phyloP scores from a whole-genome alignment of 1,140 invertebrate genomes.

The Plodia interpunctella region DNA sequence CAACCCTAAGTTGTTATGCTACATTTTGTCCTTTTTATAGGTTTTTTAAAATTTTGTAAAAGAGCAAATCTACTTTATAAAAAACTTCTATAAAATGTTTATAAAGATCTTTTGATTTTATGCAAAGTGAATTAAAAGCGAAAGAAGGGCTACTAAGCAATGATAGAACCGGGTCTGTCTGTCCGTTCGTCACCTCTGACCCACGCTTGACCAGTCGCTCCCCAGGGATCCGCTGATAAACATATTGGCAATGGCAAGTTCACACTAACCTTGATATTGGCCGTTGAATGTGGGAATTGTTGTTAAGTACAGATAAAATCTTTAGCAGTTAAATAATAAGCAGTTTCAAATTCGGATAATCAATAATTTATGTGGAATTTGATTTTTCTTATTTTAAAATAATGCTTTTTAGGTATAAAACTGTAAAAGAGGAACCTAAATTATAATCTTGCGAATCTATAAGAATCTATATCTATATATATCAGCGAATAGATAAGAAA shows the following conservation, averaged over 20 bases:
- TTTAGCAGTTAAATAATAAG: too few species aligned
- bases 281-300: conserved; percentile 13
- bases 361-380: too few species aligned
- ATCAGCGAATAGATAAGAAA: too few species aligned
- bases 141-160: conserved; percentile 1
- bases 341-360: too few species aligned
- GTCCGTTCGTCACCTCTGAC: conserved; percentile 73
- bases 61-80: not conserved
- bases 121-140: conserved; percentile 1
- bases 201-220: conserved; percentile 57
- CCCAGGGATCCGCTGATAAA: conserved; percentile 27
- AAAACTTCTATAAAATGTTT: not conserved
- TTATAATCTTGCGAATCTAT: too few species aligned
- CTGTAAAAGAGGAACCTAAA: too few species aligned
- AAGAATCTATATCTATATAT: too few species aligned
- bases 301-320: too few species aligned
- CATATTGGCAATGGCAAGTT: conserved; percentile 38
- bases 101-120: not conserved
- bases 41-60: not conserved
- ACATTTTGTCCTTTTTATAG: too few species aligned
- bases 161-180: conserved; percentile 38
- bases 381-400: too few species aligned
- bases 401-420: too few species aligned
- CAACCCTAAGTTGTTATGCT: too few species aligned
- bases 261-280: conserved; percentile 44